These are phyloP conservation scores for Diorhabda elongata DNA, from an alignment of 1,140 invertebrate genomes.

Conservation along the genomic window DNA sequence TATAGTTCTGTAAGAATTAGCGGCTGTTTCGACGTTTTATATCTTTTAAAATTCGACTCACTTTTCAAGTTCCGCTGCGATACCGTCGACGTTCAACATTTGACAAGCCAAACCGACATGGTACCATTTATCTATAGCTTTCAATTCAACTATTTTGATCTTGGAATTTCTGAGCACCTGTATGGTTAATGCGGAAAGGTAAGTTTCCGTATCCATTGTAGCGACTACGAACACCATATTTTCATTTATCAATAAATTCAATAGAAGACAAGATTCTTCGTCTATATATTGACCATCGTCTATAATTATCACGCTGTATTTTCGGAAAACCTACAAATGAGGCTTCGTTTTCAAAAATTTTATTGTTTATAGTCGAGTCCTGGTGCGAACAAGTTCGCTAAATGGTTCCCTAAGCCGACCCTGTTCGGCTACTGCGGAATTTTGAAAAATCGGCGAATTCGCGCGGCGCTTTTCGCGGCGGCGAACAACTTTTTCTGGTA, in stretches of 20 bases:
- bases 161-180: slow-evolving; percentile 36
- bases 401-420: too few species aligned
- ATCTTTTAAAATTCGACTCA: slow-evolving; percentile 34
- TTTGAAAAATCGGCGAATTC: too few species aligned
- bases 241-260: slow-evolving; percentile 44
- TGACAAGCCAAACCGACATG: slow-evolving; percentile 59
- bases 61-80: slow-evolving; percentile 60
- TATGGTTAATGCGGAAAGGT: slow-evolving; percentile 20
- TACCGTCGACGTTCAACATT: slow-evolving; percentile 55
- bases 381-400: too few species aligned
- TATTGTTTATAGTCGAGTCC: background rate
- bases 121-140: slow-evolving; percentile 52
- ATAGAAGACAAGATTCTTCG: slow-evolving; percentile 51
- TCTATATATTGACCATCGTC: slow-evolving; percentile 54
- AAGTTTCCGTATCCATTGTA: slow-evolving; percentile 32
- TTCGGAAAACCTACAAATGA: slow-evolving; percentile 40
- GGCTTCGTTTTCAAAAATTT: background rate
- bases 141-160: slow-evolving; percentile 38
- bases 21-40: background rate
- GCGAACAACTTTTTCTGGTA: too few species aligned
- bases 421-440: too few species aligned
- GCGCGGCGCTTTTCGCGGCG: too few species aligned
- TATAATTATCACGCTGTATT: slow-evolving; percentile 52
- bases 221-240: slow-evolving; percentile 31
- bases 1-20: slow-evolving; percentile 48